Conservation (phyloP, 2,113 vertebrate genomes). For the Reinhardtius hippoglossoides region DNA sequence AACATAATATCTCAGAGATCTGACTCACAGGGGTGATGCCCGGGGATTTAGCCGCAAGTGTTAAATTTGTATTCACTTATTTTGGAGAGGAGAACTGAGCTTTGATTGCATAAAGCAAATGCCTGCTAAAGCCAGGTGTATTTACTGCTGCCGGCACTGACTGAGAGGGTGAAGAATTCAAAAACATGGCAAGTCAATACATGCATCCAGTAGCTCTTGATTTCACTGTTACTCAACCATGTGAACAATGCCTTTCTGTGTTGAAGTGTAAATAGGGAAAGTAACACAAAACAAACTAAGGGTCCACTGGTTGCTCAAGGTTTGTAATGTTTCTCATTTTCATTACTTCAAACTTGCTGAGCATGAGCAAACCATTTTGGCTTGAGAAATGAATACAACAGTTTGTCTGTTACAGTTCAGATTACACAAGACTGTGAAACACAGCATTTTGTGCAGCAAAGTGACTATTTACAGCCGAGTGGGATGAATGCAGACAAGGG, state of each 20-base stretch:
- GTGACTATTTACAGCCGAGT: background rate
- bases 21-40: background rate
- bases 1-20: background rate
- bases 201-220: background rate
- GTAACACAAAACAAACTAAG: slow-evolving; percentile 16
- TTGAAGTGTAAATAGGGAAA: slow-evolving; percentile 1
- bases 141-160: background rate
- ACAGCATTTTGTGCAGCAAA: background rate
- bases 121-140: too few species aligned
- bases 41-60: background rate
- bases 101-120: background rate
- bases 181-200: slow-evolving; percentile 35
- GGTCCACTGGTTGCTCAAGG: background rate
- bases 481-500: background rate
- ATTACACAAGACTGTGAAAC: background rate
- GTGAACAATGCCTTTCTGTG: slow-evolving; percentile 34
- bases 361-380: background rate
- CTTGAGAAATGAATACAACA: background rate
- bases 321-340: background rate
- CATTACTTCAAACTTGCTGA: background rate
- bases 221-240: slow-evolving; percentile 25
- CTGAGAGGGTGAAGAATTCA: background rate
- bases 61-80: background rate
- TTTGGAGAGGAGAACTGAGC: background rate
- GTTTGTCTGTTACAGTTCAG: background rate